Evolutionary conservation across 2,888 invertebrate genomes (phyloP).

Genomic region (Pantelozetes paolii): DNA sequence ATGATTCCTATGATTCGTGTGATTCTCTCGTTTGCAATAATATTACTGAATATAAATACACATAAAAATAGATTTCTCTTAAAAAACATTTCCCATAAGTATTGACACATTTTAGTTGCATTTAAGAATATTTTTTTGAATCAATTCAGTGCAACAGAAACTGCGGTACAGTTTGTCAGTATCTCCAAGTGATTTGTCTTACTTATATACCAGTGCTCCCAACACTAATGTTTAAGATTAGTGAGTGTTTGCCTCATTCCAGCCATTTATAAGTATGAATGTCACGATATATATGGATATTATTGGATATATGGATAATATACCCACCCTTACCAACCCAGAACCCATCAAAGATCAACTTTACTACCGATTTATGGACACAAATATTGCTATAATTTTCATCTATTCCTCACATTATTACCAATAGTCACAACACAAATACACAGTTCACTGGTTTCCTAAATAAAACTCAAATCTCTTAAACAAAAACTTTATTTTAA

Average conservation of each 20-base stretch:
- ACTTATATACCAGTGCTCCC: slow-evolving; percentile 15
- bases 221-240: slow-evolving; percentile 32
- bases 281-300: slow-evolving; percentile 5
- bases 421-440: background rate
- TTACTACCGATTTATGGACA: background rate
- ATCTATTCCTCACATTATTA: background rate
- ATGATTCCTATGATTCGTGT: background rate
- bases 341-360: background rate
- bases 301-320: background rate
- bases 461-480: too few relatives aligned
- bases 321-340: background rate
- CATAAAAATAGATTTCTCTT: slow-evolving; percentile 21
- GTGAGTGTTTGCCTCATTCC: background rate
- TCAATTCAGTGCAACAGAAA: slow-evolving; percentile 23
- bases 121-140: slow-evolving; percentile 17
- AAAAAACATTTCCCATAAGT: slow-evolving; percentile 24
- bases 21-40: slow-evolving; percentile 19
- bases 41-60: slow-evolving; percentile 21
- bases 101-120: slow-evolving; percentile 17
- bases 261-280: slow-evolving; percentile 34
- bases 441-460: too few relatives aligned
- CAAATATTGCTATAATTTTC: background rate
- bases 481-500: too few relatives aligned
- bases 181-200: slow-evolving; percentile 31
- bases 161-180: slow-evolving; percentile 23